These are phyloP conservation scores for Oxytorus armatus DNA, from an alignment of 2,888 invertebrate species.

Conservation along the genomic window DNA sequence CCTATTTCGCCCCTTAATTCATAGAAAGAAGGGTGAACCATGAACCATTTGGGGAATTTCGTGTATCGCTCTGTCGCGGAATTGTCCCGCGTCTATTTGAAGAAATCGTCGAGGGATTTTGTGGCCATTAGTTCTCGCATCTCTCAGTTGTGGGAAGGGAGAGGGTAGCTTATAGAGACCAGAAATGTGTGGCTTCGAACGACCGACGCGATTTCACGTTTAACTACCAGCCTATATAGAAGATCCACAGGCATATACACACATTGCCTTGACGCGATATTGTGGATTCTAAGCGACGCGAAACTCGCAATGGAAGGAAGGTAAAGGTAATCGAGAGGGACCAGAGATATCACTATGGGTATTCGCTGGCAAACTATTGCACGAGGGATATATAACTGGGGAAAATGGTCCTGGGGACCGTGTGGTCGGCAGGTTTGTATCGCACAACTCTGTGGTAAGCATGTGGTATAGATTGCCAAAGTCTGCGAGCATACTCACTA, in stretches of 20 bases:
- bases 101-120: not conserved
- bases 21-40: no score
- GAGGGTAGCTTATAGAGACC: conserved; percentile 7
- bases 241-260: no score
- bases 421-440: not conserved
- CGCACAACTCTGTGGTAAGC: not conserved
- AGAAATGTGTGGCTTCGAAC: conserved; percentile 34
- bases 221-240: conserved; percentile 43
- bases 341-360: conserved; percentile 42
- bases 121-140: not conserved
- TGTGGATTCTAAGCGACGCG: conserved; percentile 21
- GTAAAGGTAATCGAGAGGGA: conserved; percentile 24
- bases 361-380: conserved; percentile 6
- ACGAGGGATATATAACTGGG: conserved; percentile 25
- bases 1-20: no score
- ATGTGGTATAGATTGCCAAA: not conserved
- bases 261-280: conserved; percentile 49
- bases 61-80: not conserved
- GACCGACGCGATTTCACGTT: conserved; percentile 47
- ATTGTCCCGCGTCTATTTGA: not conserved
- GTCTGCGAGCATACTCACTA: conserved; percentile 9
- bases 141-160: not conserved
- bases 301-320: no score
- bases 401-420: conserved; percentile 49
- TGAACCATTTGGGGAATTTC: not conserved